Conservation (phyloP, 2,113 vertebrate species). For the Psittacula cyanocephala region DNA sequence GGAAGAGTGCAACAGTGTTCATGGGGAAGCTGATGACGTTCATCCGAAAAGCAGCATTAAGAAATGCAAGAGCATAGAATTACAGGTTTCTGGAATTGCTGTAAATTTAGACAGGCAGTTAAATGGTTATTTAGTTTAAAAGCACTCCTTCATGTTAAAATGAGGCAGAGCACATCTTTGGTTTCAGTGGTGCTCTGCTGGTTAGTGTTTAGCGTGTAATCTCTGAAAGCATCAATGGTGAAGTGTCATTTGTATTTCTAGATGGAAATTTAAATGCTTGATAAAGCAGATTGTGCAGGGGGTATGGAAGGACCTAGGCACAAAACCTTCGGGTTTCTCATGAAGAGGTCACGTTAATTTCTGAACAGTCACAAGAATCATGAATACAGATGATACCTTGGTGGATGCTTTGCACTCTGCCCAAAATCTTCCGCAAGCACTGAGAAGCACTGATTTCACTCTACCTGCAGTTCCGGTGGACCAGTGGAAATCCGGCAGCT, state of each 20-base stretch:
- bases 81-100: neutral
- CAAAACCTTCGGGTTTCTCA: neutral
- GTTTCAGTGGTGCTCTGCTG: neutral
- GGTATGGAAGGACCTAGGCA: neutral
- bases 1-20: neutral
- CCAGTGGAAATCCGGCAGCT: neutral
- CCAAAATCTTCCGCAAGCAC: neutral
- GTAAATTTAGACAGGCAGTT: neutral
- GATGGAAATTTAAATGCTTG: neutral
- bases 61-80: fast-evolving
- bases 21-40: neutral
- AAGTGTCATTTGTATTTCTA: neutral
- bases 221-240: fast-evolving
- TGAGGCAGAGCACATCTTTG: neutral
- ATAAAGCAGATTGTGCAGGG: neutral
- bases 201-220: fast-evolving
- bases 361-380: neutral
- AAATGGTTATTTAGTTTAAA: neutral
- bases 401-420: neutral
- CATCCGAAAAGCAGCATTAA: neutral
- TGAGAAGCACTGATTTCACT: neutral
- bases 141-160: neutral
- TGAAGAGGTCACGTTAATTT: neutral
- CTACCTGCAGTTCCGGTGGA: neutral
- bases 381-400: fast-evolving